A percentile compares a stretch with the other conserved stretches of the same genome.
Evolutionary conservation across 2,113 vertebrate genomes (phyloP).

Genomic region (Takifugu flavidus): DNA sequence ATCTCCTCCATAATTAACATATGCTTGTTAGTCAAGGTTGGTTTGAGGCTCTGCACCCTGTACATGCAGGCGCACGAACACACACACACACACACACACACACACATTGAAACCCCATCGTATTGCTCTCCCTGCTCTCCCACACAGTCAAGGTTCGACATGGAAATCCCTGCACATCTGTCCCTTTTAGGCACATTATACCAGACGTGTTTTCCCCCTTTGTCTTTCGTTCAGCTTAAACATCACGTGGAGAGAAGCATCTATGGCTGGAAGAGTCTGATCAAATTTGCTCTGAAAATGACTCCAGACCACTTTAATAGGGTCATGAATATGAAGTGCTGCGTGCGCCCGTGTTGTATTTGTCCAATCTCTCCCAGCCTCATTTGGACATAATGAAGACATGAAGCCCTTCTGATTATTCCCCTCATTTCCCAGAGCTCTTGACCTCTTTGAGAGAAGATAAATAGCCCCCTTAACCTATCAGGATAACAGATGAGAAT

Average conservation of each 20-base stretch:
- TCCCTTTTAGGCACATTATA: slow-evolving; percentile 39
- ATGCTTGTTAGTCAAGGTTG: slow-evolving; percentile 95
- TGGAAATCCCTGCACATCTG: slow-evolving; percentile 9
- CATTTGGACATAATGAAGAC: slow-evolving; percentile 77
- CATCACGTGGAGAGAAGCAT: slow-evolving; percentile 39
- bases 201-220: slow-evolving; percentile 23
- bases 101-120: slow-evolving; percentile 4
- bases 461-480: slow-evolving; percentile 60
- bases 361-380: slow-evolving; percentile 71
- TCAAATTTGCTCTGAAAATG: slow-evolving; percentile 87
- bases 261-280: slow-evolving; percentile 73
- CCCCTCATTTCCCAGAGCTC: slow-evolving; percentile 55
- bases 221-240: slow-evolving; percentile 49
- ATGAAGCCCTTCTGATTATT: slow-evolving; percentile 60
- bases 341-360: slow-evolving; percentile 56
- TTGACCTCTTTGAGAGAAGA: slow-evolving; percentile 60
- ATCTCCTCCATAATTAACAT: slow-evolving; percentile 96
- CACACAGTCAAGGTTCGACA: neutral
- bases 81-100: slow-evolving; percentile 22
- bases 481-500: slow-evolving; percentile 48
- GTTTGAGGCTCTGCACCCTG: slow-evolving; percentile 82
- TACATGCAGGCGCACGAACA: slow-evolving; percentile 12
- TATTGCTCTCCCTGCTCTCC: too few relatives aligned
- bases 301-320: slow-evolving; percentile 83
- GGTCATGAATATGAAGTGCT: slow-evolving; percentile 79